Conservation (phyloP, 2,113 vertebrate species). For the cat (Felis catus) region DNA sequence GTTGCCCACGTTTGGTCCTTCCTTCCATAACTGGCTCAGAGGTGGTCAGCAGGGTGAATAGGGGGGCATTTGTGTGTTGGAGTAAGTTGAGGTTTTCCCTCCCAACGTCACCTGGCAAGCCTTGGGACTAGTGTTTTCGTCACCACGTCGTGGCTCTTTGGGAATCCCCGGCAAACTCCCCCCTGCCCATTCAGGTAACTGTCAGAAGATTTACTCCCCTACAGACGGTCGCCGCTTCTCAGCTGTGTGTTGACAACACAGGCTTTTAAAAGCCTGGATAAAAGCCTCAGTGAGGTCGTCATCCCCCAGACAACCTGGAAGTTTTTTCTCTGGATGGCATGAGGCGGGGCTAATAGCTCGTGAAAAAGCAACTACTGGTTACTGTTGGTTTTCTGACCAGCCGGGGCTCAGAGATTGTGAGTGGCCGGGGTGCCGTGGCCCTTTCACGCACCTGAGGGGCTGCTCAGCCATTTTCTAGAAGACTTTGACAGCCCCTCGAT, state of each 20-base stretch:
- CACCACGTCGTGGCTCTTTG: accelerated
- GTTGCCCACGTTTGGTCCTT: background rate
- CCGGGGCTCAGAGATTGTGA: background rate
- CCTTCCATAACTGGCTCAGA: background rate
- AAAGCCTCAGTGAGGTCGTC: background rate
- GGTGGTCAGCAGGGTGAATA: background rate
- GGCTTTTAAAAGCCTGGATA: too few species aligned
- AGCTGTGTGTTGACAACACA: background rate
- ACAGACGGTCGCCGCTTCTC: background rate
- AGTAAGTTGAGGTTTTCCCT: background rate
- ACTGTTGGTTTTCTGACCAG: background rate
- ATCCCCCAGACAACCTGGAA: background rate
- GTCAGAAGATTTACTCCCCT: background rate
- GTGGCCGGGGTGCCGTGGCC: accelerated
- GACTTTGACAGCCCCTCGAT: background rate
- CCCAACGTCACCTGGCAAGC: background rate
- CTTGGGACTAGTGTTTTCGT: accelerated
- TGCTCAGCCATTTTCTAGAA: background rate
- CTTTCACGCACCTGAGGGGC: background rate
- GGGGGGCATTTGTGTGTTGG: background rate
- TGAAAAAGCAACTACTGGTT: background rate
- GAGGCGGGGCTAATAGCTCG: background rate
- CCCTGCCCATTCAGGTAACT: background rate
- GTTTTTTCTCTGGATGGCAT: background rate
- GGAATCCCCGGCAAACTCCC: background rate